Conservation (phyloP, 2,888 invertebrate species). For the Cheilosia soror region DNA sequence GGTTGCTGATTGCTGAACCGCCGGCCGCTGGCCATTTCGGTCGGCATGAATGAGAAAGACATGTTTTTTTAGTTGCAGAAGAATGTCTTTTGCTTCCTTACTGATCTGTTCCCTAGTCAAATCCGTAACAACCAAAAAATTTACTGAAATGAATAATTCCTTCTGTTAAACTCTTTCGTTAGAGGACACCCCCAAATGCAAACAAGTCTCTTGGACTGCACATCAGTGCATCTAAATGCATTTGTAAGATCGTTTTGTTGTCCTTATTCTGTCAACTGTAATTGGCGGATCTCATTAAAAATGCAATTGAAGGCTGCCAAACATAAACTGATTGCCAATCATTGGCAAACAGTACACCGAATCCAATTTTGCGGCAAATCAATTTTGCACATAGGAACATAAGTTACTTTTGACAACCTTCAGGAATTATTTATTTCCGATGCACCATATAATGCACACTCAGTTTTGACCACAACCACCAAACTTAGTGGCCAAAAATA, state of each 20-base stretch:
- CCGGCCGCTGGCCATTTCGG: no score
- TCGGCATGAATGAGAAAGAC: no score
- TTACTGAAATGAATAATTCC: slow-evolving; percentile 3
- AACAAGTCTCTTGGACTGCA: neutral
- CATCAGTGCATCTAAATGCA: slow-evolving; percentile 25
- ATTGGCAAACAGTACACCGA: slow-evolving; percentile 31
- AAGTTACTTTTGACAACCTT: slow-evolving; percentile 41
- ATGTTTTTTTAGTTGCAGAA: no score
- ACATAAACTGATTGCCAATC: slow-evolving; percentile 18
- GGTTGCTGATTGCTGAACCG: no score
- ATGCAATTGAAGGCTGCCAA: slow-evolving; percentile 48
- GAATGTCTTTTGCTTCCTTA: no score
- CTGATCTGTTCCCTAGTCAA: no score
- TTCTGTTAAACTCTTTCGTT: neutral
- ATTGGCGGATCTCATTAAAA: slow-evolving; percentile 31
- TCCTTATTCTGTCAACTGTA: slow-evolving; percentile 13
- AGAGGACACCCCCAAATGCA: neutral
- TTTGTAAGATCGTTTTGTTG: slow-evolving; percentile 30
- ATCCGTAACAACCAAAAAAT: no score
- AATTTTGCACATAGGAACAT: slow-evolving; percentile 40
- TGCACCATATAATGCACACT: slow-evolving; percentile 19
- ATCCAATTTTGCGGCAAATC: slow-evolving; percentile 24
- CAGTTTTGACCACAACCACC: neutral
- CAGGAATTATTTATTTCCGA: slow-evolving; percentile 55
- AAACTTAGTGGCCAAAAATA: slow-evolving; percentile 39